Conservation (phyloP, 2,113 vertebrate species). For the Butorides virescens region DNA sequence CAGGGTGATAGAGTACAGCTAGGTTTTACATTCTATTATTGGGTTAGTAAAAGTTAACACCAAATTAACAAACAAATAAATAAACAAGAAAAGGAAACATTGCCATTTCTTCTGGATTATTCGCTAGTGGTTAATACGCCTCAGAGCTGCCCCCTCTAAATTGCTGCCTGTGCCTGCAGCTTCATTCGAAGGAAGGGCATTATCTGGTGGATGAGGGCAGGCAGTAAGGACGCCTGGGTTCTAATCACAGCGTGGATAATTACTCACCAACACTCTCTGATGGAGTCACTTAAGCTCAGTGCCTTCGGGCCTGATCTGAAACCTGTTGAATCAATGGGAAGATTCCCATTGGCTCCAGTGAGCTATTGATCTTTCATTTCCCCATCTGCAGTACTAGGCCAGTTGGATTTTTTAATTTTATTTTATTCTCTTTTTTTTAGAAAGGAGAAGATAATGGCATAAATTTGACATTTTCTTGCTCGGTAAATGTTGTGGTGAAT, state of each 20-base stretch:
- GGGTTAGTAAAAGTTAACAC: not conserved
- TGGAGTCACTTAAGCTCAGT: constrained; percentile 40
- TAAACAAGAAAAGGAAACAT: not conserved
- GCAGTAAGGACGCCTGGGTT: not conserved
- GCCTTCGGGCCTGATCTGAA: constrained; percentile 25
- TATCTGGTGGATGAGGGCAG: not conserved
- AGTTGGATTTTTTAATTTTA: not conserved
- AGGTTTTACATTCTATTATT: not conserved
- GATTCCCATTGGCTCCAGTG: not conserved
- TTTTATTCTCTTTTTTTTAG: not conserved
- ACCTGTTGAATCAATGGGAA: constrained; percentile 35
- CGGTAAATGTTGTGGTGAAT: not conserved
- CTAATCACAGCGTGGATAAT: constrained; percentile 46
- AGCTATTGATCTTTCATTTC: constrained; percentile 22
- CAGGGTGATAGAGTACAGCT: not conserved
- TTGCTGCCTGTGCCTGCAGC: not conserved
- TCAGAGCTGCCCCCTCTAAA: not conserved
- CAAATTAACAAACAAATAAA: not conserved
- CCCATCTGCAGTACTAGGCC: not conserved
- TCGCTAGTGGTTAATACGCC: constrained; percentile 2
- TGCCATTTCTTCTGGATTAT: not conserved
- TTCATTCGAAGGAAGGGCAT: not conserved
- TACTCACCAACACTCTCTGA: constrained; percentile 47
- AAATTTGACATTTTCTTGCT: not conserved
- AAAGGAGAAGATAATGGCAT: not conserved